phyloP scores from a whole-genome alignment of 2,113 vertebrate species.

The Alaudala cheleensis region DNA sequence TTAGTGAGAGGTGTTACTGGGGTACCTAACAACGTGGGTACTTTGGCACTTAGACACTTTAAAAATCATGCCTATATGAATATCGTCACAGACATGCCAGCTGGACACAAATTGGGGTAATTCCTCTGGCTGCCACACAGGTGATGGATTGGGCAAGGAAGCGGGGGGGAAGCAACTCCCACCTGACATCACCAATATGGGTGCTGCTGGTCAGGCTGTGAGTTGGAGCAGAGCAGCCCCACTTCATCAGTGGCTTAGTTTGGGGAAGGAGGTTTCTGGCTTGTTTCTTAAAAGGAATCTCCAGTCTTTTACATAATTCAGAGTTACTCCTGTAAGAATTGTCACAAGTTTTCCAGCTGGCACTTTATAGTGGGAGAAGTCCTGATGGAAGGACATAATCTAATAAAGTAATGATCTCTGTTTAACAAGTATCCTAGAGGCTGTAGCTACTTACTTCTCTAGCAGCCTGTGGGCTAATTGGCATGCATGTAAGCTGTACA shows the following conservation, averaged over 20 bases:
- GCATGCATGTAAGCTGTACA: neutral
- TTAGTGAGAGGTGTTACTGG: rapidly evolving
- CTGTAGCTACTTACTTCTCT: neutral
- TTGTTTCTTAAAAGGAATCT: neutral
- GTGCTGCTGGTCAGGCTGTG: neutral
- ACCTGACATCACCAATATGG: rapidly evolving
- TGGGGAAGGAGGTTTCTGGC: neutral
- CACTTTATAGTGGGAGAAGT: neutral
- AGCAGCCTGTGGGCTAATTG: neutral
- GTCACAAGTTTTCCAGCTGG: neutral
- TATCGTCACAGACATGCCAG: neutral
- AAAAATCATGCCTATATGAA: rapidly evolving
- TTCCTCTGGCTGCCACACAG: neutral
- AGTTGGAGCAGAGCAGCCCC: neutral
- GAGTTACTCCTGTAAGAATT: neutral
- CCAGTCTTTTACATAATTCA: neutral
- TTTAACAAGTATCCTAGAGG: neutral
- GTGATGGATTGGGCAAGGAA: neutral
- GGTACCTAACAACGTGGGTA: neutral
- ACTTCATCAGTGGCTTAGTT: neutral
- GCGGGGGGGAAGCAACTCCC: rapidly evolving
- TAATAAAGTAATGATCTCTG: neutral
- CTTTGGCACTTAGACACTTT: neutral
- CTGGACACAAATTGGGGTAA: neutral
- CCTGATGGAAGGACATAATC: neutral